A percentile compares a stretch with the other conserved stretches of the same genome.
Conservation (phyloP, 2,113 vertebrate genomes). For the Lucifuga dentata region DNA sequence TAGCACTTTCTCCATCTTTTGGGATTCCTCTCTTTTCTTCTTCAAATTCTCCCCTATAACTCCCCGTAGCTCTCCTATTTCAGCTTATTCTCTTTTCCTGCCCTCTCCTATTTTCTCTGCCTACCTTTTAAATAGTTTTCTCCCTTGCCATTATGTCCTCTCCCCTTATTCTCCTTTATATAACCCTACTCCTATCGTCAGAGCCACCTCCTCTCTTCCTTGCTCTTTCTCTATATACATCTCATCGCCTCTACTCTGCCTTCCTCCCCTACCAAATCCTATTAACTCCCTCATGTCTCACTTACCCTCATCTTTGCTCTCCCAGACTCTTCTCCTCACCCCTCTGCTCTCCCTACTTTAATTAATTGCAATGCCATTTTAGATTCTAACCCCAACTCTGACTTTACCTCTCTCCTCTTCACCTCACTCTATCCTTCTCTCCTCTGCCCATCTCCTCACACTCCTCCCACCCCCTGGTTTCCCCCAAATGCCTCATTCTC, state of each 20-base stretch:
- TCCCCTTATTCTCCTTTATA: conserved; percentile 3
- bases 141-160: conserved; percentile 39
- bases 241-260: conserved; percentile 29
- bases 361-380: background rate
- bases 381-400: background rate
- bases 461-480: conserved; percentile 22
- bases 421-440: background rate
- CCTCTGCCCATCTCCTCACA: background rate
- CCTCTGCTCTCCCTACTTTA: background rate
- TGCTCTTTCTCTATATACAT: conserved; percentile 44
- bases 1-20: conserved; percentile 43
- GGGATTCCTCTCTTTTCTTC: conserved; percentile 5
- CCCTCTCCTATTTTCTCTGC: conserved; percentile 35
- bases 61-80: conserved; percentile 22
- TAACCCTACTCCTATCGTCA: conserved; percentile 26
- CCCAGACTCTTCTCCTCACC: background rate
- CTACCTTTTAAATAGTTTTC: conserved; percentile 44
- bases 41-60: background rate
- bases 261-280: conserved; percentile 27
- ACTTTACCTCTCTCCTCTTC: conserved; percentile 8
- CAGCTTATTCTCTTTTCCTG: conserved; percentile 33
- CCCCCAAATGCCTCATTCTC: background rate
- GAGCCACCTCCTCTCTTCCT: conserved; percentile 28
- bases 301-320: conserved; percentile 1
- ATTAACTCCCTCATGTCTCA: conserved; percentile 43